These are phyloP conservation scores for Spinus olivaceus DNA, from an alignment of 2,797 vertebrate species.

Conservation along the genomic window DNA sequence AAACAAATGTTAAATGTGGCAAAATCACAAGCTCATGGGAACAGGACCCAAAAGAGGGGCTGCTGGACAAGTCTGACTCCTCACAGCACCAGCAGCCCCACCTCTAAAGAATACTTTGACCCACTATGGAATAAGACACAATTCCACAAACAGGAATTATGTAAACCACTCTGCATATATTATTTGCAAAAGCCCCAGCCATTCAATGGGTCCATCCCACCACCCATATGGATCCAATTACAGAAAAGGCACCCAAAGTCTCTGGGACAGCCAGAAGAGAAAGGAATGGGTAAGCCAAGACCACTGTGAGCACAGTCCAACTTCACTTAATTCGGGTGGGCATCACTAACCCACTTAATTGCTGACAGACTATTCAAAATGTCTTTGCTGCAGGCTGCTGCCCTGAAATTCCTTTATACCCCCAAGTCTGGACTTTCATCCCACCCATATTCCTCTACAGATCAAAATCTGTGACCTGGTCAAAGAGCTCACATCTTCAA, in stretches of 20 bases:
- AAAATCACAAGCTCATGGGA: constrained; percentile 2
- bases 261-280: constrained; percentile 1
- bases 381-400: not conserved
- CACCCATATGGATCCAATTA: constrained; percentile 32
- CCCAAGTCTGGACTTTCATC: not conserved
- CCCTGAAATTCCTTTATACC: not conserved
- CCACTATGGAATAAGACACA: not conserved
- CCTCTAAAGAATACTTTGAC: constrained; percentile 39
- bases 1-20: not conserved
- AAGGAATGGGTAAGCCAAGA: not conserved
- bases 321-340: not conserved
- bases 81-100: not conserved
- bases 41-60: not conserved
- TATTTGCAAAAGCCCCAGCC: not conserved
- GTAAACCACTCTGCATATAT: constrained; percentile 12
- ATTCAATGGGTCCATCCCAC: not conserved
- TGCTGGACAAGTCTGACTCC: constrained; percentile 3
- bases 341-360: not conserved
- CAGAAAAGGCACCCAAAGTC: not conserved
- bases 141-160: constrained; percentile 20
- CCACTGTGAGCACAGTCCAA: not conserved
- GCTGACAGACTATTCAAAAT: not conserved
- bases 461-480: not conserved
- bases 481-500: not conserved
- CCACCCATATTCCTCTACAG: not conserved